Conservation (phyloP, 2,113 vertebrate genomes). For the Tyto alba region DNA sequence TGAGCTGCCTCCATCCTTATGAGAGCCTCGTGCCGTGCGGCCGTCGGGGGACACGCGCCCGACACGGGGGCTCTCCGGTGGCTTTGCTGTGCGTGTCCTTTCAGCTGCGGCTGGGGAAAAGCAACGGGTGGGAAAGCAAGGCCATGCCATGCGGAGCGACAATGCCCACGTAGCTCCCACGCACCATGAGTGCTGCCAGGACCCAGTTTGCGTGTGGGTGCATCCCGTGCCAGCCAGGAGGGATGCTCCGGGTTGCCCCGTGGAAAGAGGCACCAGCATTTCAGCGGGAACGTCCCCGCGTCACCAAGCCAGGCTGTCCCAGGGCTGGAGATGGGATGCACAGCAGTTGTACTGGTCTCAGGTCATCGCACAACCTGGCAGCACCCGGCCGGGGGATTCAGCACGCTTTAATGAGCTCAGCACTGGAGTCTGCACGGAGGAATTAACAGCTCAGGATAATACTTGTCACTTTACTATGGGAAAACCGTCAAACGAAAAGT, state of each 20-base stretch:
- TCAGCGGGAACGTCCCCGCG: not conserved
- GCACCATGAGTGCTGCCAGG: not conserved
- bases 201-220: no score
- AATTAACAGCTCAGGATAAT: not conserved
- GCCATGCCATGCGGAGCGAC: not conserved
- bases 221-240: not conserved
- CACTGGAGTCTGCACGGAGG: rapidly evolving
- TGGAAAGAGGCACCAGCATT: not conserved
- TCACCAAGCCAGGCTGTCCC: not conserved
- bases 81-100: no score
- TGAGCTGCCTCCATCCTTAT: not conserved
- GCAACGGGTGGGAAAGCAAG: not conserved
- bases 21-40: rapidly evolving
- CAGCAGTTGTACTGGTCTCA: not conserved
- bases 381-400: rapidly evolving
- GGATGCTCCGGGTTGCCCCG: not conserved
- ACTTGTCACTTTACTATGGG: not conserved
- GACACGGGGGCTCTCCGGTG: not conserved
- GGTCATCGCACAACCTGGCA: not conserved
- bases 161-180: not conserved
- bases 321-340: not conserved
- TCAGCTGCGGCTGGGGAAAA: not conserved
- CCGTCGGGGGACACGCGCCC: rapidly evolving
- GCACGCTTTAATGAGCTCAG: not conserved
- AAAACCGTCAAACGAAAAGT: conserved; percentile 2